These are phyloP conservation scores for Acridotheres tristis DNA, from an alignment of 2,797 vertebrate species.

Conservation along the genomic window DNA sequence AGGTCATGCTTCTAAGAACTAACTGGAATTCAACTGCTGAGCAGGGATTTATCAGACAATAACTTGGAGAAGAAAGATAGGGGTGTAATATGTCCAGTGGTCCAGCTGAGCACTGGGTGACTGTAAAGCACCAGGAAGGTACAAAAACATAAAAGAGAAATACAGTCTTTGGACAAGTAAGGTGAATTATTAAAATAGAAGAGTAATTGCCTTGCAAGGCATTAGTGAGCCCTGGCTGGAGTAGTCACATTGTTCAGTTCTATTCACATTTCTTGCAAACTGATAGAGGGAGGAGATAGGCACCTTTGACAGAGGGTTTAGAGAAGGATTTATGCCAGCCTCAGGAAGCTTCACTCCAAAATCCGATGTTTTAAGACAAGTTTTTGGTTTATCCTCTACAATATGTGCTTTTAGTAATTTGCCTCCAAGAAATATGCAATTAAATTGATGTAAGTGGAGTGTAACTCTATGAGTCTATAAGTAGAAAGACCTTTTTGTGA, in stretches of 20 bases:
- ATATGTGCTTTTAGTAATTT: not conserved
- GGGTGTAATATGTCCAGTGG: not conserved
- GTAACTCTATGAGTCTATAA: not conserved
- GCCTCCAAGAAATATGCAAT: not conserved
- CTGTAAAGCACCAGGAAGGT: not conserved
- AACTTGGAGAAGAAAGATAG: not conserved
- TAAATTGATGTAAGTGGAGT: not conserved
- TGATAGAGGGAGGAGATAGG: not conserved
- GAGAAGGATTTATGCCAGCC: not conserved
- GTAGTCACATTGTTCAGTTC: not conserved
- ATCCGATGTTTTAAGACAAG: not conserved
- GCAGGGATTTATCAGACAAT: not conserved
- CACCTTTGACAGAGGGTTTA: not conserved
- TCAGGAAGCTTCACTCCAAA: not conserved
- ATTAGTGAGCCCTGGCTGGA: not conserved
- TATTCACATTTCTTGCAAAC: not conserved
- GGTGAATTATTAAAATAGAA: not conserved
- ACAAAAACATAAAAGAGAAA: not conserved
- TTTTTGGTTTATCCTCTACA: not conserved
- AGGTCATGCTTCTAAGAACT: constrained; percentile 4
- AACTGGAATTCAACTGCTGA: not conserved
- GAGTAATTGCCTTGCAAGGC: not conserved
- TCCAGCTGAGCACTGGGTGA: not conserved
- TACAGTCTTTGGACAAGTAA: not conserved
- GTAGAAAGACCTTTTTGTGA: not conserved